A percentile compares a stretch with the other conserved stretches of the same genome.
Conservation (phyloP, 2,113 vertebrate genomes). For the Callospermophilus lateralis region DNA sequence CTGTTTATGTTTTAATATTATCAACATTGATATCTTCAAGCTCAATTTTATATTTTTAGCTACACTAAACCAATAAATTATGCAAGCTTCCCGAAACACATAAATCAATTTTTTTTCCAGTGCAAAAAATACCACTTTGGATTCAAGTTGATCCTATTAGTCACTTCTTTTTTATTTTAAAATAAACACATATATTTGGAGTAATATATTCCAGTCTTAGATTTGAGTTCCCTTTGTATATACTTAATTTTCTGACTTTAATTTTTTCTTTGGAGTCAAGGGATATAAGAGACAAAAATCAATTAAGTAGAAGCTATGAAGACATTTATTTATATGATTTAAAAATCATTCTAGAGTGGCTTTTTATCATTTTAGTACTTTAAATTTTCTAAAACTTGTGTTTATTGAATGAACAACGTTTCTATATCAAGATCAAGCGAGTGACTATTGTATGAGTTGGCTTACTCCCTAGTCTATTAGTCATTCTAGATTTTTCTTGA, state of each 20-base stretch:
- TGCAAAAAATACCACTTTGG: neutral
- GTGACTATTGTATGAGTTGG: neutral
- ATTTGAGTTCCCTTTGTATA: neutral
- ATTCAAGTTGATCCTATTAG: neutral
- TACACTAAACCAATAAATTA: neutral
- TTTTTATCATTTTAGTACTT: conserved; percentile 57
- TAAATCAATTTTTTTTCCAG: neutral
- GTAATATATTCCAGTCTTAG: neutral
- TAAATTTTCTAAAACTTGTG: conserved; percentile 31
- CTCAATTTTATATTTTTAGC: neutral
- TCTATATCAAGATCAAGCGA: conserved; percentile 16
- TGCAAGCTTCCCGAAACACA: neutral
- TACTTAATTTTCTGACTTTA: conserved; percentile 30
- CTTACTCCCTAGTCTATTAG: neutral
- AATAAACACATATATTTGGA: neutral
- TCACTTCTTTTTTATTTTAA: conserved; percentile 46
- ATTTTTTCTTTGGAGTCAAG: conserved; percentile 41
- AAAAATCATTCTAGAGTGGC: conserved; percentile 59
- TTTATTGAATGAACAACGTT: conserved; percentile 13
- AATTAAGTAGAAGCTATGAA: conserved; percentile 50
- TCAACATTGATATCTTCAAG: neutral
- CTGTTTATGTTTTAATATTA: neutral
- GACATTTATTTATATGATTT: conserved; percentile 42
- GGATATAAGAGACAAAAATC: conserved; percentile 47
- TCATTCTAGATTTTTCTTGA: neutral